Conservation (phyloP, 2,113 vertebrate species). For the Cyphomyrus plagiostoma region DNA sequence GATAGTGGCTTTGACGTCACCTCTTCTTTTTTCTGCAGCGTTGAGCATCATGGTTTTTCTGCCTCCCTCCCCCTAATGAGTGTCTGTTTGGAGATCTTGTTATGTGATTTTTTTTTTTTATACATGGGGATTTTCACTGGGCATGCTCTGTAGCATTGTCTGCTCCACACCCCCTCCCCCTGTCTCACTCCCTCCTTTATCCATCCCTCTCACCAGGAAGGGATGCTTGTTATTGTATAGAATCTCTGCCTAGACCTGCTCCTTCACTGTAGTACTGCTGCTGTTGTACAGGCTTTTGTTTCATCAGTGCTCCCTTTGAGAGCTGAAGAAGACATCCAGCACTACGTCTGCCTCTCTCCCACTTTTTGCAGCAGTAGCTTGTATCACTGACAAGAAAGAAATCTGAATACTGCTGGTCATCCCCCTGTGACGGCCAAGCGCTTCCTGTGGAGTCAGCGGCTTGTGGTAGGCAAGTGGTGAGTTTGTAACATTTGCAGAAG, state of each 20-base stretch:
- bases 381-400: not conserved
- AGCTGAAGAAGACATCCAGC: not conserved
- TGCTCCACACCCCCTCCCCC: slow-evolving; percentile 12
- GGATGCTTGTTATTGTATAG: slow-evolving; percentile 48
- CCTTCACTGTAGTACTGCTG: slow-evolving; percentile 19
- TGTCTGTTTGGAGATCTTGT: slow-evolving; percentile 38
- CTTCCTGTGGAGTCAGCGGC: slow-evolving; percentile 29
- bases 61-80: slow-evolving; percentile 28
- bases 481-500: slow-evolving; percentile 12
- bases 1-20: slow-evolving; percentile 34
- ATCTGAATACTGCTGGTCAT: not conserved
- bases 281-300: not conserved
- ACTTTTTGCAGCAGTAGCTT: not conserved
- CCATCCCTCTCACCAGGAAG: slow-evolving; percentile 33
- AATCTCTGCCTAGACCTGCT: slow-evolving; percentile 31
- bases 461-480: slow-evolving; percentile 45
- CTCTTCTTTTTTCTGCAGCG: slow-evolving; percentile 27
- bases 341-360: not conserved
- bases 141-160: slow-evolving; percentile 42
- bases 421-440: not conserved
- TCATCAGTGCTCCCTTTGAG: not conserved
- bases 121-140: slow-evolving; percentile 54
- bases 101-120: slow-evolving; percentile 53
- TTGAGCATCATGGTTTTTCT: slow-evolving; percentile 19
- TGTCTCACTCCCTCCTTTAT: slow-evolving; percentile 33